Conservation (phyloP, 2,797 vertebrate species). For the Acanthis flammea region DNA sequence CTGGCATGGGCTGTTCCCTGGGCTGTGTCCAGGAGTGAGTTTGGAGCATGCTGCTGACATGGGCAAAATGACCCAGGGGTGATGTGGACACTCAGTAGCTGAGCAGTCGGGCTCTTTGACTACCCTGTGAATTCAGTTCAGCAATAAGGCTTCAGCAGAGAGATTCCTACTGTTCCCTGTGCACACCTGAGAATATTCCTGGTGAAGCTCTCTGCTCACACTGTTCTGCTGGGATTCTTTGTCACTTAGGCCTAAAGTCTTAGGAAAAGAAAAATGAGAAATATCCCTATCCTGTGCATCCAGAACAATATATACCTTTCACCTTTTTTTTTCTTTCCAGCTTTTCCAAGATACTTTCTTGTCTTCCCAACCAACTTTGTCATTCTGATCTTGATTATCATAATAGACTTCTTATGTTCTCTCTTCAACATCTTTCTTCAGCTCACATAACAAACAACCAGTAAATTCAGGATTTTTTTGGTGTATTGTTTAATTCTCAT, state of each 20-base stretch:
- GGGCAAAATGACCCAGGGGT: background rate
- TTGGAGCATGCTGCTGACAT: background rate
- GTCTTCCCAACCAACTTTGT: background rate
- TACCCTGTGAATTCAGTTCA: background rate
- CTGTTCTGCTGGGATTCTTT: background rate
- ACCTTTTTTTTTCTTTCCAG: background rate
- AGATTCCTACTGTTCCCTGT: background rate
- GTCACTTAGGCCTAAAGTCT: background rate
- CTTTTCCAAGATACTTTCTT: background rate
- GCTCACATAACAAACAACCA: background rate
- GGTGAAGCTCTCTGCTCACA: background rate
- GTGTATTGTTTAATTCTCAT: background rate
- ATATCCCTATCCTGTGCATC: background rate
- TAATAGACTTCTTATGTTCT: background rate
- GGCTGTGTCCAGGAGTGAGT: background rate
- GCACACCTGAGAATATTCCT: background rate
- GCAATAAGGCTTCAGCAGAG: background rate
- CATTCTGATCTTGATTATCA: background rate
- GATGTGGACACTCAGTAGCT: fast-evolving
- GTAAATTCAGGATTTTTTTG: background rate
- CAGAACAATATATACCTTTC: background rate
- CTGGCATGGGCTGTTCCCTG: background rate
- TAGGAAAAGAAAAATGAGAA: background rate
- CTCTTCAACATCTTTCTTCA: background rate
- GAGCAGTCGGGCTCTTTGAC: background rate